These are phyloP conservation scores for Albula goreensis DNA, from an alignment of 2,113 vertebrate species.

Conservation along the genomic window DNA sequence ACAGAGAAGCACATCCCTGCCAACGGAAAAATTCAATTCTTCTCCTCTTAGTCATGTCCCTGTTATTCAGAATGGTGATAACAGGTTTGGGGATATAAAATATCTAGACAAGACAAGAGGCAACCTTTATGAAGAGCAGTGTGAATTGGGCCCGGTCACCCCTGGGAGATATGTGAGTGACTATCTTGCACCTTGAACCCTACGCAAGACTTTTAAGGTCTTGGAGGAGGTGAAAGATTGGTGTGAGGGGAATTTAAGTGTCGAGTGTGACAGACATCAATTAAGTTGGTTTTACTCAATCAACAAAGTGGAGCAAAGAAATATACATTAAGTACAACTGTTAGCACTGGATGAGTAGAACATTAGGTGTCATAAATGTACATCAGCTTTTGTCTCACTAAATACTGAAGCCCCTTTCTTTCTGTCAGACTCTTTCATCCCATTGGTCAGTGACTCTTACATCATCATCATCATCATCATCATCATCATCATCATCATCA, in stretches of 20 bases:
- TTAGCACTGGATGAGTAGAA: background rate
- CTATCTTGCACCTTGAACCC: background rate
- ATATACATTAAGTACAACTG: background rate
- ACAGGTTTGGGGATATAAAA: background rate
- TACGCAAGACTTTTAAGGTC: background rate
- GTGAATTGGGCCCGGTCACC: background rate
- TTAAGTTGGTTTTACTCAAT: background rate
- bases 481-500: background rate
- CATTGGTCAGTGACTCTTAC: background rate
- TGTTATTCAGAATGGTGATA: background rate
- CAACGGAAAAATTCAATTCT: background rate
- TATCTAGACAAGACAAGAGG: background rate
- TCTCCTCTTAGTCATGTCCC: background rate
- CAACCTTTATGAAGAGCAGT: background rate
- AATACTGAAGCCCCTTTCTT: background rate
- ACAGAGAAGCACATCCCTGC: background rate
- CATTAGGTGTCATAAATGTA: background rate
- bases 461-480: too few species aligned
- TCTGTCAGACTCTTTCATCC: too few species aligned
- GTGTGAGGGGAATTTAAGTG: background rate
- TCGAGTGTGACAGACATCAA: background rate
- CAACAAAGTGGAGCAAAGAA: background rate
- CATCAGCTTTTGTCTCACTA: background rate
- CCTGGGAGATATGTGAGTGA: background rate
- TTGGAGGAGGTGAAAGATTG: background rate